A percentile compares a stretch with the other conserved stretches of the same genome.
These are phyloP conservation scores for Tenodera sinensis DNA, from an alignment of 2,888 invertebrate species.

Conservation along the genomic window DNA sequence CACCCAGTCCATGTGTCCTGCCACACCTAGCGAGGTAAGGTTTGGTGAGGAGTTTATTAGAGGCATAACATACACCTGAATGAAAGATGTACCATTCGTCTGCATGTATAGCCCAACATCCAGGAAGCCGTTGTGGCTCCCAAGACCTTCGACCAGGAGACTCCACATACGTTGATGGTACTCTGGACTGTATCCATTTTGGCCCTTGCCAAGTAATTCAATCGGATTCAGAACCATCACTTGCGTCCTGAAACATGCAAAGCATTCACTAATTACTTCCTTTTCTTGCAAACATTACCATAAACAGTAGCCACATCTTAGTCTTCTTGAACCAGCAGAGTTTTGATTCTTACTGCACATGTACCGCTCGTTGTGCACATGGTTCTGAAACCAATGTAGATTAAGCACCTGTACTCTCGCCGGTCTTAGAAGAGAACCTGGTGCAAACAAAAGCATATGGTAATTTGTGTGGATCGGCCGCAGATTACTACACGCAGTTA, in stretches of 20 bases:
- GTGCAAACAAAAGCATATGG: too few relatives aligned
- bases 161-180: background rate
- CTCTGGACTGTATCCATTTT: background rate
- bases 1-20: background rate
- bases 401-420: too few relatives aligned
- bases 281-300: too few relatives aligned
- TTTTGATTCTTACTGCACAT: too few relatives aligned
- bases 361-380: too few relatives aligned
- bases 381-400: too few relatives aligned
- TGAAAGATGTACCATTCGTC: background rate
- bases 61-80: background rate
- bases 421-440: too few relatives aligned
- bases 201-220: background rate
- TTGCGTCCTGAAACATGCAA: background rate
- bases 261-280: too few relatives aligned
- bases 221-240: background rate
- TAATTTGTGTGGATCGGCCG: too few relatives aligned
- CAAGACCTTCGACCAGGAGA: background rate
- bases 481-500: too few relatives aligned
- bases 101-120: background rate
- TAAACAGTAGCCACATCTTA: too few relatives aligned
- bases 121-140: background rate
- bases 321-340: too few relatives aligned
- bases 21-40: background rate
- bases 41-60: background rate